A percentile compares a stretch with the other conserved stretches of the same genome.
Evolutionary conservation across 2,113 vertebrate genomes (phyloP).

Genomic region (Xenopus borealis): DNA sequence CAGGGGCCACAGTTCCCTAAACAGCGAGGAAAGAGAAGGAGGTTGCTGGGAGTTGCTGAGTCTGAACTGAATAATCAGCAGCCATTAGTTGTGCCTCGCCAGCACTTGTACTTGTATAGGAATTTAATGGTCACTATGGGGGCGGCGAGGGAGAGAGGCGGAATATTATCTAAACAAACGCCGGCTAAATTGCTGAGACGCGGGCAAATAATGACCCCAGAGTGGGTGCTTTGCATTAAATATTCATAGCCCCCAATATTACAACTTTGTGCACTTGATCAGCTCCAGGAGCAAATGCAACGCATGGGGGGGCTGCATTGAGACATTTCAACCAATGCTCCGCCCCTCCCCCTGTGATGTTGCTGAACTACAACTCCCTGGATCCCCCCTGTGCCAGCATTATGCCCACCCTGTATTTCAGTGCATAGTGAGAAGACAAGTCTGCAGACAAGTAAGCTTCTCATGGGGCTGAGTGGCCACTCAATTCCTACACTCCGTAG

Average conservation of each 20-base stretch:
- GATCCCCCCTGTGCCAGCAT: too few species aligned
- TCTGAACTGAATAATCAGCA: neutral
- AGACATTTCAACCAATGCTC: too few species aligned
- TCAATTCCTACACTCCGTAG: too few species aligned
- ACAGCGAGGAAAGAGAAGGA: constrained; percentile 6
- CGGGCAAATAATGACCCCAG: constrained; percentile 58
- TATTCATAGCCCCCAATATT: constrained; percentile 60
- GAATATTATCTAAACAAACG: constrained; percentile 58
- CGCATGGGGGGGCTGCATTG: constrained; percentile 48
- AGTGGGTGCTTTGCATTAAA: constrained; percentile 63
- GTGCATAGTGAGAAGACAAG: too few species aligned
- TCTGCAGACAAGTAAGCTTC: too few species aligned
- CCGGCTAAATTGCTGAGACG: constrained; percentile 58
- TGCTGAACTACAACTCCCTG: too few species aligned
- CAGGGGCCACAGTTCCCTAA: constrained; percentile 20
- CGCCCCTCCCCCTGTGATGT: too few species aligned
- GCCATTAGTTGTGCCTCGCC: neutral
- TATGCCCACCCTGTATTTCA: too few species aligned
- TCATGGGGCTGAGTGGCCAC: too few species aligned
- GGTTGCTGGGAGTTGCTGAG: neutral
- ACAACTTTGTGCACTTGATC: constrained; percentile 61
- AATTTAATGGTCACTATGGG: constrained; percentile 57
- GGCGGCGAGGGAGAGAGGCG: constrained; percentile 38
- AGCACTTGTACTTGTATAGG: constrained; percentile 46
- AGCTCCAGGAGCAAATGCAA: constrained; percentile 58